phyloP scores from a whole-genome alignment of 2,113 vertebrate species.

The Pungitius pungitius region DNA sequence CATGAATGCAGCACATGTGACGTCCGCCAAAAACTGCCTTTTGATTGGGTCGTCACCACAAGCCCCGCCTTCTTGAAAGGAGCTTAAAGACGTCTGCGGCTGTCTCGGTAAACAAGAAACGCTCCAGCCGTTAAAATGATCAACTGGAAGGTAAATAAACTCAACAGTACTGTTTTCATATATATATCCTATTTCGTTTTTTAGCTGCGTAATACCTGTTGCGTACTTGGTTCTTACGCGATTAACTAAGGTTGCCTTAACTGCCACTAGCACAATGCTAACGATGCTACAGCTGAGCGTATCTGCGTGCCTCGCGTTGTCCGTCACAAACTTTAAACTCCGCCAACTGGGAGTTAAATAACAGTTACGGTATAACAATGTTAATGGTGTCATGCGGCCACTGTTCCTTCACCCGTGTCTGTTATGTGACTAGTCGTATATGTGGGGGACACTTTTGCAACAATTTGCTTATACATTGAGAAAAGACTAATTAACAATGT shows the following conservation, averaged over 20 bases:
- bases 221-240: accelerated
- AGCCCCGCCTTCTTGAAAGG: slow-evolving; percentile 1
- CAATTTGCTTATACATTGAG: neutral
- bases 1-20: neutral
- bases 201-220: neutral
- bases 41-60: slow-evolving; percentile 32
- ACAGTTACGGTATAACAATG: neutral
- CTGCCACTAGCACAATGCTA: slow-evolving; percentile 20
- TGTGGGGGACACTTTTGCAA: neutral
- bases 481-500: neutral
- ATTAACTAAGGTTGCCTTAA: neutral
- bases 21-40: neutral
- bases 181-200: accelerated
- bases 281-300: neutral
- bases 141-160: slow-evolving; percentile 70
- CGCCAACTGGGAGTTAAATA: neutral
- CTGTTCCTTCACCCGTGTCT: neutral
- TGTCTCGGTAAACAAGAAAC: neutral
- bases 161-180: accelerated
- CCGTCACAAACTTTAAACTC: neutral
- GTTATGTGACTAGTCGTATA: no score
- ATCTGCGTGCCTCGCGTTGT: neutral
- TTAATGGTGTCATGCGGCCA: no score
- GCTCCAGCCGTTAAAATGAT: slow-evolving; percentile 50
- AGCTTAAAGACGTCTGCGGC: accelerated